A percentile compares a stretch with the other conserved stretches of the same genome.
These are phyloP conservation scores for Leucophenga maculata DNA, from an alignment of 2,888 invertebrate species.

Conservation along the genomic window DNA sequence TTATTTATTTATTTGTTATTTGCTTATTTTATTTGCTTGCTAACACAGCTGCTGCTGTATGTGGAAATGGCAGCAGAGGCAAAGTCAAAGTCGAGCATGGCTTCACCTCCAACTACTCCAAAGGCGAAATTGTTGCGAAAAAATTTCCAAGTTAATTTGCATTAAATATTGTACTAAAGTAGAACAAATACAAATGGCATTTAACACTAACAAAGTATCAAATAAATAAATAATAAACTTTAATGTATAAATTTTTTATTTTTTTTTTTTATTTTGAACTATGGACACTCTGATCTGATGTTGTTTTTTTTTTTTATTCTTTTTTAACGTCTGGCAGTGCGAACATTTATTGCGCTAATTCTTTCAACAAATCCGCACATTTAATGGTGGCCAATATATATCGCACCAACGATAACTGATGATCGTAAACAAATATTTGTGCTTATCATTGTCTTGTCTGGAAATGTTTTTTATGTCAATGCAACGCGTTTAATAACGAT, in stretches of 20 bases:
- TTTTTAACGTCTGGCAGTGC: no score
- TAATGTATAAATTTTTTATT: neutral
- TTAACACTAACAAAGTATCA: neutral
- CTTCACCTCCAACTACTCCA: no score
- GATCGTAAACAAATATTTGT: neutral
- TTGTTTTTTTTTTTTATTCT: neutral
- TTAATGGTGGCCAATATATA: no score
- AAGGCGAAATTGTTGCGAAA: no score
- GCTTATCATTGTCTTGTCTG: slow-evolving; percentile 12
- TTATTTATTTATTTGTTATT: neutral
- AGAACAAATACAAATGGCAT: no score
- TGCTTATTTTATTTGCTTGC: slow-evolving; percentile 4
- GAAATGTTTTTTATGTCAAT: neutral
- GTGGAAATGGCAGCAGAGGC: no score
- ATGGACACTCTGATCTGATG: no score
- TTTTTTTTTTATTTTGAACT: neutral
- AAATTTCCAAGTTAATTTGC: neutral
- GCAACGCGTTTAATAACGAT: no score
- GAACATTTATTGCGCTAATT: no score
- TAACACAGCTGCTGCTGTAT: slow-evolving; percentile 8
- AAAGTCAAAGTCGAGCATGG: no score
- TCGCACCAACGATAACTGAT: no score
- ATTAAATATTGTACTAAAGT: neutral
- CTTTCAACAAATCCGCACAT: no score
- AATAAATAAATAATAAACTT: neutral